Evolutionary conservation across 2,888 invertebrate genomes (phyloP).

Genomic region (Harpalus rubripes): DNA sequence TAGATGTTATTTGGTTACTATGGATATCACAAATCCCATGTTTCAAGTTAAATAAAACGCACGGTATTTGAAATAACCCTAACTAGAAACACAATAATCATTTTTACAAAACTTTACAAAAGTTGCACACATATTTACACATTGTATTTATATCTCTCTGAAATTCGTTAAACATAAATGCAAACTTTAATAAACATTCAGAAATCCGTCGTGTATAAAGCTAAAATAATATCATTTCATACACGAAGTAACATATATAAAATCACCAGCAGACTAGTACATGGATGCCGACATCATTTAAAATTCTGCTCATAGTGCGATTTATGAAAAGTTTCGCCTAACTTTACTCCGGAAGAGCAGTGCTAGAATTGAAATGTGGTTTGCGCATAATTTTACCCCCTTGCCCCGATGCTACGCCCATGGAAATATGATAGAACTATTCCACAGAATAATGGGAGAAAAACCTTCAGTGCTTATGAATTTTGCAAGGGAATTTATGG

Average conservation of each 20-base stretch:
- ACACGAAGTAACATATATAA: background rate
- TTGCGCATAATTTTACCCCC: background rate
- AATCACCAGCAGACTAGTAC: background rate
- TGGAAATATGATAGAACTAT: background rate
- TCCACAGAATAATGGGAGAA: background rate
- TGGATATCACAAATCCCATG: too few species aligned
- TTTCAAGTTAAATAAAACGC: too few species aligned
- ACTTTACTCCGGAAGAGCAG: background rate
- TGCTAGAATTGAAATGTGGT: slow-evolving; percentile 21
- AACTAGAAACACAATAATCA: too few species aligned
- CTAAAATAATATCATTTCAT: background rate
- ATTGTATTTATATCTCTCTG: background rate
- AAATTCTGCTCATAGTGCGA: slow-evolving; percentile 18
- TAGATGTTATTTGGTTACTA: too few species aligned
- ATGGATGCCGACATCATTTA: background rate
- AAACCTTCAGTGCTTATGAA: too few species aligned
- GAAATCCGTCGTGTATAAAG: slow-evolving; percentile 4
- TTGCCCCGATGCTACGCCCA: background rate
- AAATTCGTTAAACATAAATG: background rate
- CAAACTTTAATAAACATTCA: background rate
- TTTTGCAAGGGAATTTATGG: background rate
- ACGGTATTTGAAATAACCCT: too few species aligned
- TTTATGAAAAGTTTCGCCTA: slow-evolving; percentile 17
- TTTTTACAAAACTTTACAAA: background rate
- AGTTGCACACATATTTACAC: background rate